Evolutionary conservation across 2,888 invertebrate genomes (phyloP).

Genomic region (Callyntrura sp.): DNA sequence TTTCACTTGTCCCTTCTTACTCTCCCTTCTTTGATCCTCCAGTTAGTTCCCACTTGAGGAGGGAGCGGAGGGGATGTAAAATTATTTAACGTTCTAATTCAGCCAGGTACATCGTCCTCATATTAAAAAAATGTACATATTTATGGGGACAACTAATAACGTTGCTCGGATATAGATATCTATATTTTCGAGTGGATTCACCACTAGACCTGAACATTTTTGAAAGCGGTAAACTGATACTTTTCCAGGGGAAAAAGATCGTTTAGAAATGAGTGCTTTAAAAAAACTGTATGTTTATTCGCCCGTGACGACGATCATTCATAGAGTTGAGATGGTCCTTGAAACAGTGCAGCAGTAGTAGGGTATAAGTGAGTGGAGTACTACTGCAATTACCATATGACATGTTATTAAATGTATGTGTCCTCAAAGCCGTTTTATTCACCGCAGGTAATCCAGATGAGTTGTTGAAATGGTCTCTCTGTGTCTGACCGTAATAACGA

Average conservation of each 20-base stretch:
- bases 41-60: slow-evolving; percentile 3
- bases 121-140: neutral
- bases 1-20: neutral
- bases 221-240: slow-evolving; percentile 35
- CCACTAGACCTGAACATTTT: neutral
- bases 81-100: too few relatives aligned
- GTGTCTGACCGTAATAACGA: slow-evolving; percentile 28
- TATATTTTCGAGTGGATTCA: neutral
- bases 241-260: neutral
- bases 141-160: too few relatives aligned
- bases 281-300: slow-evolving; percentile 2
- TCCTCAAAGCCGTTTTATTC: slow-evolving; percentile 64
- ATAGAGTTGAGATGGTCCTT: neutral
- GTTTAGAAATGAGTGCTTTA: neutral
- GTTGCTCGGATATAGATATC: neutral
- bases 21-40: slow-evolving; percentile 28
- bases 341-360: neutral
- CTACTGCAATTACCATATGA: slow-evolving; percentile 18
- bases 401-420: slow-evolving; percentile 12
- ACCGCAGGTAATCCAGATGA: slow-evolving; percentile 62
- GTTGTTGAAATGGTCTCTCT: slow-evolving; percentile 65
- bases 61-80: too few relatives aligned
- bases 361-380: neutral
- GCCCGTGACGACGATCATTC: slow-evolving; percentile 27
- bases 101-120: neutral